These are phyloP conservation scores for Pelecanus crispus DNA, from an alignment of 2,113 vertebrate genomes.

Conservation along the genomic window DNA sequence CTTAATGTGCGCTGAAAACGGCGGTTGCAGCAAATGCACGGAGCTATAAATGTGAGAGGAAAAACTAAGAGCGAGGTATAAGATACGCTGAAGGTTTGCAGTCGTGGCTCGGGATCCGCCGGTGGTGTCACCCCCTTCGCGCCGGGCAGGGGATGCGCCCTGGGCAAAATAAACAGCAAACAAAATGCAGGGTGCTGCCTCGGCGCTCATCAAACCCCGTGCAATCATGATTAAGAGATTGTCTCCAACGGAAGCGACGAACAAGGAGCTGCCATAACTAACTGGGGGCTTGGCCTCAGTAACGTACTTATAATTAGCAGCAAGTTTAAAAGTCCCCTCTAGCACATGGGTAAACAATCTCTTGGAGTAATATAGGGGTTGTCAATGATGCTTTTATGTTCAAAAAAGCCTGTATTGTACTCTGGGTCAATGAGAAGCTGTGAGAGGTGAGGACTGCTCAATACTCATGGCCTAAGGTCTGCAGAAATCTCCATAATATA, in stretches of 20 bases:
- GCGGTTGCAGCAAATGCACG: not conserved
- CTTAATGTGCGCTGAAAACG: not conserved
- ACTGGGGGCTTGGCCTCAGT: conserved; percentile 13
- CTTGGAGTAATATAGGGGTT: conserved; percentile 63
- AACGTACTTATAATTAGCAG: conserved; percentile 59
- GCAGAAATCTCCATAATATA: conserved; percentile 76
- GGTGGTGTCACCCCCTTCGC: accelerated
- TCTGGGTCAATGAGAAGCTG: conserved; percentile 74
- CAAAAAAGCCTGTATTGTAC: conserved; percentile 67
- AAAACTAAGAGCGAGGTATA: not conserved
- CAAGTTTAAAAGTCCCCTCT: conserved; percentile 34
- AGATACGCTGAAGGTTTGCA: not conserved
- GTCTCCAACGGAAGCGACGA: not conserved
- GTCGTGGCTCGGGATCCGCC: not conserved
- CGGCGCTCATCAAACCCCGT: not conserved
- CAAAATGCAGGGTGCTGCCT: not conserved
- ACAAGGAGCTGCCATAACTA: not conserved
- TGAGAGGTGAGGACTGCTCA: conserved; percentile 74
- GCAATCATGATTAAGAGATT: not conserved
- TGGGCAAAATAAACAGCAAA: not conserved
- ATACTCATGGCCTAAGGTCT: conserved; percentile 77
- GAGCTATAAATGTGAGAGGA: not conserved
- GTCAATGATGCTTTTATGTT: conserved; percentile 77
- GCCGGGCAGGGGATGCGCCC: not conserved
- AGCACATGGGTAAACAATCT: conserved; percentile 67